Evolutionary conservation across 1,140 invertebrate species (phyloP).

Genomic region (Harpegnathos saltator): DNA sequence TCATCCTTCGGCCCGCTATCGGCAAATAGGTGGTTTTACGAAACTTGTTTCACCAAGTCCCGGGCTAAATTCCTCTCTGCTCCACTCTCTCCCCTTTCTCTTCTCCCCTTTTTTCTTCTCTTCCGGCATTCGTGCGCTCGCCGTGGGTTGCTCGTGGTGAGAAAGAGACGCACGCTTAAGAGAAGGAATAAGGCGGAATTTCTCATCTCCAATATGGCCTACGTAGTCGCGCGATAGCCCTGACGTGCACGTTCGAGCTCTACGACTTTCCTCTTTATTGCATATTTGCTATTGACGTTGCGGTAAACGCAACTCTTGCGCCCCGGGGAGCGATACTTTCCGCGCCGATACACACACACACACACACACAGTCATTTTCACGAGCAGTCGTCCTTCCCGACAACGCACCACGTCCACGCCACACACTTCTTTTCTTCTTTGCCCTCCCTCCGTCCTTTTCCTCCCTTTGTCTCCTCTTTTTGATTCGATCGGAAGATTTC

Average conservation of each 20-base stretch:
- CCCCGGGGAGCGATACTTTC: too few relatives aligned
- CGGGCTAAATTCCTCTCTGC: constrained; percentile 52
- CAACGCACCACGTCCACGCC: neutral
- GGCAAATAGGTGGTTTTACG: constrained; percentile 73
- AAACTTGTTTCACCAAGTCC: constrained; percentile 59
- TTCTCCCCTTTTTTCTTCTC: too few relatives aligned
- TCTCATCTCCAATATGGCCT: constrained; percentile 52
- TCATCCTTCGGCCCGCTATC: constrained; percentile 47
- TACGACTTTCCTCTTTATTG: neutral
- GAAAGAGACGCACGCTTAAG: neutral
- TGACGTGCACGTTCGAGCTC: constrained; percentile 1
- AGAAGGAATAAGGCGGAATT: constrained; percentile 55
- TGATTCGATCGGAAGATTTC: too few relatives aligned
- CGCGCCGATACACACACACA: too few relatives aligned
- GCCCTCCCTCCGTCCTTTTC: neutral
- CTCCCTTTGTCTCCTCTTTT: too few relatives aligned
- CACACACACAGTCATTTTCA: too few relatives aligned
- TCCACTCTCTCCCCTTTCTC: neutral
- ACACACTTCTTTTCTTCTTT: neutral
- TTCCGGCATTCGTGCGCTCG: constrained; percentile 60
- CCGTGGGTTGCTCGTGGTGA: neutral
- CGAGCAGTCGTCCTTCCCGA: neutral
- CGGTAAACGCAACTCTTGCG: too few relatives aligned
- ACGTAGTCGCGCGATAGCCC: neutral
- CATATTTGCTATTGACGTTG: neutral